Evolutionary conservation across 2,888 invertebrate genomes (phyloP).

Genomic region (Leptothorax acervorum): DNA sequence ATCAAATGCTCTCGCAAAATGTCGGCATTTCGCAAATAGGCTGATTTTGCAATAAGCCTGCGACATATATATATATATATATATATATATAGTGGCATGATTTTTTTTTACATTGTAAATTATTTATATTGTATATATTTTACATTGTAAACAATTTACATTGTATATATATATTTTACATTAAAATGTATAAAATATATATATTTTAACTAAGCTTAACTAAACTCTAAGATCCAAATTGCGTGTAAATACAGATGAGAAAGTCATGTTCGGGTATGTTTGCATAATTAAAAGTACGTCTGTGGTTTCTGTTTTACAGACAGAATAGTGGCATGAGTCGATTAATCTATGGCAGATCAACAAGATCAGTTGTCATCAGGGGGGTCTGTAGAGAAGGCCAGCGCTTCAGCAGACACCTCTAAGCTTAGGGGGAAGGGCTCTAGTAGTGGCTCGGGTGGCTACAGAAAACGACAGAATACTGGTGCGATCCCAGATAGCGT

Average conservation of each 20-base stretch:
- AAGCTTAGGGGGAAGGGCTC: slow-evolving; percentile 83
- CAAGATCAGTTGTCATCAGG: slow-evolving; percentile 86
- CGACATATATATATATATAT: too few relatives aligned
- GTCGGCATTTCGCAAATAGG: too few relatives aligned
- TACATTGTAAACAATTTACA: too few relatives aligned
- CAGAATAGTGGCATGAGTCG: slow-evolving; percentile 86
- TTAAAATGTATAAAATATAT: too few relatives aligned
- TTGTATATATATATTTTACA: too few relatives aligned
- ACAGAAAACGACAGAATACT: slow-evolving; percentile 84
- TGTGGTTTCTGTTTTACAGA: slow-evolving; percentile 75
- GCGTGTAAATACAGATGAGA: background rate
- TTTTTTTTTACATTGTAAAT: too few relatives aligned
- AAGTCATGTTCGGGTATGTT: background rate
- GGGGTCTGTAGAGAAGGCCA: slow-evolving; percentile 86
- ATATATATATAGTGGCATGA: too few relatives aligned
- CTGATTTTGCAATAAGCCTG: too few relatives aligned
- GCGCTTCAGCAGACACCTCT: slow-evolving; percentile 85
- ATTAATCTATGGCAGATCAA: slow-evolving; percentile 86
- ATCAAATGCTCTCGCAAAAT: too few relatives aligned
- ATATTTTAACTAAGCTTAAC: too few relatives aligned
- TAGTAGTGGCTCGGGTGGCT: slow-evolving; percentile 78
- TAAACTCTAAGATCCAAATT: background rate
- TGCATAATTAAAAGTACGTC: background rate
- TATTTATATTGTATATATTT: too few relatives aligned
- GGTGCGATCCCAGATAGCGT: slow-evolving; percentile 78